These are phyloP conservation scores for Galeruca laticollis DNA, from an alignment of 2,888 invertebrate genomes.

Conservation along the genomic window DNA sequence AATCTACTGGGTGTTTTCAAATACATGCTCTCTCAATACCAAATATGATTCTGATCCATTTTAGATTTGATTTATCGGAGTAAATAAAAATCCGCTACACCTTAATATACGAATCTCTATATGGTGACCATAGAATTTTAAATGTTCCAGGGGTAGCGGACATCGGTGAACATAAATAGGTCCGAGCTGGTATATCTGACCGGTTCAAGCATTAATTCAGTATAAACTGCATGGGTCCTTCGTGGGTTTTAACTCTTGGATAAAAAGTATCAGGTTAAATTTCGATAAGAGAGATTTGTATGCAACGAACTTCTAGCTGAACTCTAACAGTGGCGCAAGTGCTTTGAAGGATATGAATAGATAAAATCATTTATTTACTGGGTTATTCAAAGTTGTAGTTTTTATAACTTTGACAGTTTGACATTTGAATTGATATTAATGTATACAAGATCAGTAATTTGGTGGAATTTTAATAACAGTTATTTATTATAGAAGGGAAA, in stretches of 20 bases:
- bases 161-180: conserved; percentile 39
- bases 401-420: too few relatives aligned
- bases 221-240: conserved; percentile 46
- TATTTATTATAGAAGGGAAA: too few relatives aligned
- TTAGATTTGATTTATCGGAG: too few relatives aligned
- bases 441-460: too few relatives aligned
- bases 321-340: neutral
- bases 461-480: too few relatives aligned
- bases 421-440: too few relatives aligned
- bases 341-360: neutral
- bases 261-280: conserved; percentile 55
- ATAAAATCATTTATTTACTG: too few relatives aligned
- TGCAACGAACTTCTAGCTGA: conserved; percentile 24
- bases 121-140: conserved; percentile 27
- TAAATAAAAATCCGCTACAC: too few relatives aligned
- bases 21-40: too few relatives aligned
- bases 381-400: neutral
- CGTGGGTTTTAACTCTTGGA: conserved; percentile 41
- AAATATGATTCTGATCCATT: too few relatives aligned
- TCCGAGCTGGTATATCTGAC: conserved; percentile 34
- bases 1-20: too few relatives aligned
- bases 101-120: too few relatives aligned
- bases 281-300: conserved; percentile 60
- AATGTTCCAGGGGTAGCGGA: neutral
- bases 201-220: conserved; percentile 48